These are phyloP conservation scores for Asteroscopus sphinx DNA, from an alignment of 2,888 invertebrate species.

Conservation along the genomic window DNA sequence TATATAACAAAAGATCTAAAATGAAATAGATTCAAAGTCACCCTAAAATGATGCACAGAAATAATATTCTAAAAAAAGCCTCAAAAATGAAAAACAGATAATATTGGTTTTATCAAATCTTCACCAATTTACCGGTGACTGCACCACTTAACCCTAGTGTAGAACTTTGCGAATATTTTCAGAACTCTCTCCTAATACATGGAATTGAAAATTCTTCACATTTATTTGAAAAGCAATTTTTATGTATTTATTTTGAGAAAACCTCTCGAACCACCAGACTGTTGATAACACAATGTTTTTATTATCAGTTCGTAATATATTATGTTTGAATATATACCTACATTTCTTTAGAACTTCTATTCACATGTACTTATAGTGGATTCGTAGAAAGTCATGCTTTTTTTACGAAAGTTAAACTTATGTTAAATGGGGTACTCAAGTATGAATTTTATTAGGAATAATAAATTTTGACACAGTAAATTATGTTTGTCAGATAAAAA, in stretches of 20 bases:
- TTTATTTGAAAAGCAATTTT: constrained; percentile 63
- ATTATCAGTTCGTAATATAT: constrained; percentile 53
- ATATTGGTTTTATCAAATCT: constrained; percentile 45
- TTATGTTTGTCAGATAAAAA: too few relatives aligned
- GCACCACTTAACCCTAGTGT: constrained; percentile 51
- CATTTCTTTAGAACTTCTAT: constrained; percentile 26
- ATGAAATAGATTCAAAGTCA: too few relatives aligned
- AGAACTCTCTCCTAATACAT: constrained; percentile 41
- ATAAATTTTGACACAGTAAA: too few relatives aligned
- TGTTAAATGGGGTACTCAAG: too few relatives aligned
- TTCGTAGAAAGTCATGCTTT: not conserved
- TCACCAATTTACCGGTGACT: constrained; percentile 55
- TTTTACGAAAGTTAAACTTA: too few relatives aligned
- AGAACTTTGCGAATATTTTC: constrained; percentile 37
- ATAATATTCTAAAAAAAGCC: constrained; percentile 11
- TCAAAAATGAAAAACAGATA: constrained; percentile 39
- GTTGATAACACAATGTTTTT: constrained; percentile 69
- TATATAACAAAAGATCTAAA: too few relatives aligned
- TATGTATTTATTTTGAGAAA: constrained; percentile 57
- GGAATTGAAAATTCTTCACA: constrained; percentile 46
- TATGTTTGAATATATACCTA: constrained; percentile 45
- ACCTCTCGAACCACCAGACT: constrained; percentile 65
- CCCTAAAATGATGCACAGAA: constrained; percentile 5
- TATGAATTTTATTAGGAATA: too few relatives aligned
- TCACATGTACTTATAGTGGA: constrained; percentile 3